These are phyloP conservation scores for Alouatta caraya DNA, from an alignment of 2,797 vertebrate genomes.

Conservation along the genomic window DNA sequence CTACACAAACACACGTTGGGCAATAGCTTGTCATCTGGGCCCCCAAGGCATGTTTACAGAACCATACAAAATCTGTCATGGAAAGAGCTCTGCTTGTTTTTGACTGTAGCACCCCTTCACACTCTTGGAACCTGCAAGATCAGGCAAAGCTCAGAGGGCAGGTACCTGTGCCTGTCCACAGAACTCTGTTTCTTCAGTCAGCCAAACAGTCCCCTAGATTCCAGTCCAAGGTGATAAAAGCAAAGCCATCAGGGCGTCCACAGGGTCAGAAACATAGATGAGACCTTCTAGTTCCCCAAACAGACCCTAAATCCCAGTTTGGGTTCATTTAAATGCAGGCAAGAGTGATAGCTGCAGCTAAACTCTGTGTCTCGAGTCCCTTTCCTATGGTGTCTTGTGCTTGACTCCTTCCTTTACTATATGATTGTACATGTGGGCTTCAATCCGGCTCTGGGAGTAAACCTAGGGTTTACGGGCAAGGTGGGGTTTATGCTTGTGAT, in stretches of 20 bases:
- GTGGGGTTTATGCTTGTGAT: neutral
- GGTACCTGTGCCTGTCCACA: fast-evolving
- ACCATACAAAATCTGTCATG: neutral
- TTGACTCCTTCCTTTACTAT: neutral
- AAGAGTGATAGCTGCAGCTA: neutral
- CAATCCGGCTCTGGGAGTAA: neutral
- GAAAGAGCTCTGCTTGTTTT: neutral
- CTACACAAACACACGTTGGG: no score
- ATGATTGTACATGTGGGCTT: fast-evolving
- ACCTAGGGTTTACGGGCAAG: no score
- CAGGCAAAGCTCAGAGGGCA: no score
- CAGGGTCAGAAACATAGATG: neutral
- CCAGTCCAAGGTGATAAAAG: neutral
- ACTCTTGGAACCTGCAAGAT: fast-evolving
- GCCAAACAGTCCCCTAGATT: neutral
- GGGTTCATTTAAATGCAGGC: neutral
- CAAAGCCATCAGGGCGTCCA: neutral
- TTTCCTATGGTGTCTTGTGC: neutral
- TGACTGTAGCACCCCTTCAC: fast-evolving
- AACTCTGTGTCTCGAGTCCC: neutral
- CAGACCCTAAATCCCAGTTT: neutral
- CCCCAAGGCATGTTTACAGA: no score
- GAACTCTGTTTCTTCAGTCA: neutral
- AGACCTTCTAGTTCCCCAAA: neutral
- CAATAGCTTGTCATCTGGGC: neutral